A percentile compares a stretch with the other conserved stretches of the same genome.
Conservation (phyloP, 2,113 vertebrate genomes). For the Charina bottae region DNA sequence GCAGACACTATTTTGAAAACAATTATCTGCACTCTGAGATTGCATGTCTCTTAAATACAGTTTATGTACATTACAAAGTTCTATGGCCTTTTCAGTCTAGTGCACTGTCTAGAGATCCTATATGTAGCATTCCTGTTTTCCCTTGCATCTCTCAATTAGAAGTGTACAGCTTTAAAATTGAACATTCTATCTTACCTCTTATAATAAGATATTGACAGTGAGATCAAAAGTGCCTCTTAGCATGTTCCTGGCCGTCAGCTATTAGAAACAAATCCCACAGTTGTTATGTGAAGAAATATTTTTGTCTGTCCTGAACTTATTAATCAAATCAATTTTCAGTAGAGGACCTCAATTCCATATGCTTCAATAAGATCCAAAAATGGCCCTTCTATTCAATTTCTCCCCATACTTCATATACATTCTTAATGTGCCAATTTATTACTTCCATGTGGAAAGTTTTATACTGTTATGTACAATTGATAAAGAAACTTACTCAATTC, state of each 20-base stretch:
- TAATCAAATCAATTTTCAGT: not conserved
- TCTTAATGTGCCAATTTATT: not conserved
- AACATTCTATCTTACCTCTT: not conserved
- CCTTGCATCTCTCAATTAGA: not conserved
- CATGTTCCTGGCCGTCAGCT: not conserved
- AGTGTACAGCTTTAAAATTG: not conserved
- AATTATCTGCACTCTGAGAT: not conserved
- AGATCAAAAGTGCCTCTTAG: not conserved
- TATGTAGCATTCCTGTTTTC: not conserved
- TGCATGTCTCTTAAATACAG: not conserved
- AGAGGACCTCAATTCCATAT: not conserved
- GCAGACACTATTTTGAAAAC: not conserved
- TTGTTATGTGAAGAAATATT: not conserved
- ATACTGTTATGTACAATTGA: not conserved
- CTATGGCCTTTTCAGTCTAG: not conserved
- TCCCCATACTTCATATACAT: not conserved
- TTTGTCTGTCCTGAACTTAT: not conserved
- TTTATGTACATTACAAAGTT: not conserved
- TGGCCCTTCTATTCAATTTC: too few species aligned
- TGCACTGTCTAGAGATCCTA: not conserved
- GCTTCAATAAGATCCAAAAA: not conserved
- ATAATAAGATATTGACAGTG: not conserved
- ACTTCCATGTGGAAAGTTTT: not conserved
- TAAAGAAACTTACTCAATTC: too few species aligned
- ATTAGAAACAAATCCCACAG: not conserved